Percentiles rank a stretch among this genome's conserved stretches.
These are phyloP conservation scores for Perca flavescens DNA, from an alignment of 2,113 vertebrate species.

Conservation along the genomic window DNA sequence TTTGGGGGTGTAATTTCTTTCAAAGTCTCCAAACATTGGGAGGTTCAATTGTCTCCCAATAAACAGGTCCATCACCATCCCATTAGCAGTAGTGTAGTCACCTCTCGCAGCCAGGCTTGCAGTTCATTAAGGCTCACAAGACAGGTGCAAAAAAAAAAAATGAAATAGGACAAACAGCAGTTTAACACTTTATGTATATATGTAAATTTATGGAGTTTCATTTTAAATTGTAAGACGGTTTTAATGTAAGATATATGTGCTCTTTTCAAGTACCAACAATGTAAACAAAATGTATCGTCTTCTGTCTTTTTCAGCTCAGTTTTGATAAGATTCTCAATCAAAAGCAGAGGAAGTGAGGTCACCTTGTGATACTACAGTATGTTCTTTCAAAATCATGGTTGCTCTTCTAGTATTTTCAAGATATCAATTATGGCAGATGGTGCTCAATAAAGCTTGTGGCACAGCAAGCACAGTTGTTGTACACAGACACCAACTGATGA, in stretches of 20 bases:
- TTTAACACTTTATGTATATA: background rate
- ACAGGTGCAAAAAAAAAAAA: background rate
- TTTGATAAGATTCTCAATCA: constrained; percentile 4
- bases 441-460: background rate
- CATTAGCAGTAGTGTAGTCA: constrained; percentile 49
- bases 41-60: constrained; percentile 65
- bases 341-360: background rate
- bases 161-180: background rate
- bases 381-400: background rate
- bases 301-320: background rate
- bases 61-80: constrained; percentile 61
- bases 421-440: background rate
- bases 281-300: background rate
- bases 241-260: background rate
- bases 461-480: background rate
- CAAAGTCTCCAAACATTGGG: constrained; percentile 65
- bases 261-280: background rate
- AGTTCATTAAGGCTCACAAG: constrained; percentile 43
- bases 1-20: constrained; percentile 70
- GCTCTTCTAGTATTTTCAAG: background rate
- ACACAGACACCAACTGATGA: background rate
- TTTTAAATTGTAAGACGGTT: background rate
- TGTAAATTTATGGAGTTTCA: background rate
- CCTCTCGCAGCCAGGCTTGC: constrained; percentile 30
- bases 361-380: background rate